Evolutionary conservation across 2,113 vertebrate genomes (phyloP), one percentile per base, ranked within the genome.

Genomic region (Stomatorhinus ivindoensis): DNA sequence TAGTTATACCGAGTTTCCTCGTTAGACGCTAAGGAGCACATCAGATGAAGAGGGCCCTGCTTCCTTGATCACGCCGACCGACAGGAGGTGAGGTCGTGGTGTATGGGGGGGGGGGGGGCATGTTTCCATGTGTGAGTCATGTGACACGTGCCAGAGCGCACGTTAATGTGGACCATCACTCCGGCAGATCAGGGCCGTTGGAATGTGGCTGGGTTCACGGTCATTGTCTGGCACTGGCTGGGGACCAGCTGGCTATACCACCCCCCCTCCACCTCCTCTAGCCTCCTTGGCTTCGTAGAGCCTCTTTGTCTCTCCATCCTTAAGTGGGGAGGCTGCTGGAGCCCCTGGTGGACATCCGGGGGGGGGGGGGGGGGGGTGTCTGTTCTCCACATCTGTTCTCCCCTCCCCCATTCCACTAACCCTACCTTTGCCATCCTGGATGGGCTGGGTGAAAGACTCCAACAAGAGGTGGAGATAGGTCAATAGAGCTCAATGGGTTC

Each of bases 291-390:
- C 80, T 85, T 39, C 42, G 88, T 50, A 84, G 51, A 53, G 39
- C 31, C 24, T 89, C 88, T 89, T 84, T 89, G 88, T 89, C 80
- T 89, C 80, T 24, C 39, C n/a, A 50, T 61, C 76, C 85, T 27
- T 86, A 35, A 53, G 80, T 76, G 51, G 80, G 88, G 27, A 51
- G 69, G 69, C 47, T 82, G n/a, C 53, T 58, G 80, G 80, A 61
- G 53, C 24, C 51, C n/a, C 51, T 31, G 80, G 80, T 55, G 73
- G 50, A 53, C 48, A 44, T 17, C 13, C 31, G 19, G 31, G 44
- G 15, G 76, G 35, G 13, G 17, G 27, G 44, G 46, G 15, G 9
- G 27, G 46, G 15, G 39, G 76, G 50, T 3, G 21, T 85, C 53
- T 47, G 4, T 27, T 51, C 87, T 19, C 42, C 69, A 69, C 61